Evolutionary conservation across 1,140 invertebrate species (phyloP), one percentile per base, ranked within the genome.

Genomic region (Ganaspis sp.): DNA sequence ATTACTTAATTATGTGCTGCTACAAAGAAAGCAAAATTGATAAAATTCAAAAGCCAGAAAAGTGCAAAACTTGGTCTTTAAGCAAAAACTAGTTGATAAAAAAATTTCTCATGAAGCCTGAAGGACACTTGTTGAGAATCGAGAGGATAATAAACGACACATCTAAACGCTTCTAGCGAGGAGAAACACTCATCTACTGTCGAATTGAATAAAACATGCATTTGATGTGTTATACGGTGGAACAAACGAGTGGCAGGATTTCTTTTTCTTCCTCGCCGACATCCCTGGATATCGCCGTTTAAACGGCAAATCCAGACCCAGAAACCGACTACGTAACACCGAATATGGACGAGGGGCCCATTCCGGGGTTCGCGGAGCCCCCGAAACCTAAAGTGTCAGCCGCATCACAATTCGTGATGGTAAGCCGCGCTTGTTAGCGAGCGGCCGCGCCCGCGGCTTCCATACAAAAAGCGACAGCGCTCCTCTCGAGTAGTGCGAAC

Each of bases 311-410:
- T 17, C 19, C 17, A 17, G 42, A 45, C 42, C 15, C 42, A 26
- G 23, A 26, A 34, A 75, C 77, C 54, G 77, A 78, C 81, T 71
- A 73, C 78, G 79, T 77, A 77, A 81, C 76, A 72, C 83, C 81
- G 79, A 83, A 85, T 86, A 86, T 85, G 81, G 82, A 74, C 72
- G 75, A 75, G 70, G 78, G 76, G 69, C 69, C 75, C 76, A 78
- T 83, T 79, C 72, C 79, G 76, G 54, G 74, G 78, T 79, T 74
- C 78, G 75, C 78, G 78, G 71, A 71, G 75, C 75, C 78, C 53
- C 81, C 79, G 79, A 83, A 86, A 84, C 83, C 83, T 86, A 86
- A 86, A 85, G 83, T 86, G 85, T 85, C 83, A 85, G 82, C 81
- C 76, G 82, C 81, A 86, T 86, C 81, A 85, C 85, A 86, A 85